phyloP scores from a whole-genome alignment of 2,888 invertebrate species.

The Dolichomitus sp. region DNA sequence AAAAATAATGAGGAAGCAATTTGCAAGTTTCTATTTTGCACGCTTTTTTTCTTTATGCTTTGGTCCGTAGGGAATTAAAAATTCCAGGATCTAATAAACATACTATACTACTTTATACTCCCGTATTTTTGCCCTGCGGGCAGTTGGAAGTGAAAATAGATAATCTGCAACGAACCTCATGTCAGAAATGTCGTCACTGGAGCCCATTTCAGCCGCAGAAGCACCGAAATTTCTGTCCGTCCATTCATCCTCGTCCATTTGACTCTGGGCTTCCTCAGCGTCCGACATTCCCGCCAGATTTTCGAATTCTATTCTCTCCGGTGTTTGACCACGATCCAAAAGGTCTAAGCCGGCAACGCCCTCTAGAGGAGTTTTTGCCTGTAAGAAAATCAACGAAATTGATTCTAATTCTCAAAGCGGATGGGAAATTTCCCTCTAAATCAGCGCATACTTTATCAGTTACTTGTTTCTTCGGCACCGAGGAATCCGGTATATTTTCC shows the following conservation, averaged over 20 bases:
- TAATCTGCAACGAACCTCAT: constrained; percentile 84
- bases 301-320: constrained; percentile 93
- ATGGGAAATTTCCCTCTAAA: background rate
- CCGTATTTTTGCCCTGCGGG: too few relatives aligned
- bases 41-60: too few relatives aligned
- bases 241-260: constrained; percentile 98
- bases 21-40: too few relatives aligned
- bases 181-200: constrained; percentile 89
- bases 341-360: constrained; percentile 87
- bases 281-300: constrained; percentile 90
- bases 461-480: constrained; percentile 84
- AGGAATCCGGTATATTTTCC: constrained; percentile 83
- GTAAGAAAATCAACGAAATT: constrained; percentile 37
- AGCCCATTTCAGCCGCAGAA: constrained; percentile 90
- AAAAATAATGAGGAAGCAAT: too few relatives aligned
- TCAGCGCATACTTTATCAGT: constrained; percentile 85
- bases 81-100: too few relatives aligned
- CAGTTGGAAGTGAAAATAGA: too few relatives aligned
- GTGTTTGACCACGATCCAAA: constrained; percentile 89
- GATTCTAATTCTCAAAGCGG: background rate
- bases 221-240: constrained; percentile 97
- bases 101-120: too few relatives aligned
- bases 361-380: constrained; percentile 82
- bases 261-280: constrained; percentile 90
- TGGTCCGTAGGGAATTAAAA: too few relatives aligned